Base-by-base conservation (phyloP, 1,140 invertebrate species). In the Steinernema khuongi region DNA sequence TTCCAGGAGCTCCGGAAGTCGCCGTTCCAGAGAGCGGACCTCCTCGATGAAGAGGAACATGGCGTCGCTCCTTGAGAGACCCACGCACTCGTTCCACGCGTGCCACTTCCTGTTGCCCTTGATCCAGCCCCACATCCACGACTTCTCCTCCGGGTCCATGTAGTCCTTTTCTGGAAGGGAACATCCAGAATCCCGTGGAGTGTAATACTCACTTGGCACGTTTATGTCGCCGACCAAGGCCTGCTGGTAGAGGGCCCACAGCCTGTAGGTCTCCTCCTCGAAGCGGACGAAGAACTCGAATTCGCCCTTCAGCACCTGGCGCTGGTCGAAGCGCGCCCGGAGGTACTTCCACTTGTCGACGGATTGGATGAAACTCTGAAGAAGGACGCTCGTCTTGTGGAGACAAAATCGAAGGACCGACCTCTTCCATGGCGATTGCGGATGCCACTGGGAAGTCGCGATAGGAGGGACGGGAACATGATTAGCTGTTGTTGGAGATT, bases 61-160 rank as follows among this genome's bases (percentile, higher is more conserved):
- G n/a, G 78, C 78, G 50, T 79, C 78, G 68, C 33, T 60, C 43
- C 68, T 68, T 2, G 68, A 26, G 4, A 79, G 17, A 2, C 77
- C 77, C 75, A 29, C 68, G 32, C 68, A 77, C n/a, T 70, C 71
- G 36, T 79, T 79, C 78, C 78, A 79, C 36, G 78, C 78, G 68
- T 79, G 78, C 78, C 78, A 79, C 50, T 80, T 80, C 29, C 70
- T 22, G 30, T 79, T 79, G 31, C 78, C 78, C 31, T 79, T 77
- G 31, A 79, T 79, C 78, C 78, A 79, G 19, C 74, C 69, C 78
- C 78, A 79, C 78, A 79, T 79, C 78, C 78, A 79, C 14, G 78
- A 79, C 30, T 68, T 44, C 31, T 80, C 78, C 2, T 71, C 50
- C 31, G 76, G 71, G 26, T 78, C 77, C 78, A 79, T 79, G 43